phyloP scores from a whole-genome alignment of 1,140 invertebrate genomes.

The Dendroctonus ponderosae region DNA sequence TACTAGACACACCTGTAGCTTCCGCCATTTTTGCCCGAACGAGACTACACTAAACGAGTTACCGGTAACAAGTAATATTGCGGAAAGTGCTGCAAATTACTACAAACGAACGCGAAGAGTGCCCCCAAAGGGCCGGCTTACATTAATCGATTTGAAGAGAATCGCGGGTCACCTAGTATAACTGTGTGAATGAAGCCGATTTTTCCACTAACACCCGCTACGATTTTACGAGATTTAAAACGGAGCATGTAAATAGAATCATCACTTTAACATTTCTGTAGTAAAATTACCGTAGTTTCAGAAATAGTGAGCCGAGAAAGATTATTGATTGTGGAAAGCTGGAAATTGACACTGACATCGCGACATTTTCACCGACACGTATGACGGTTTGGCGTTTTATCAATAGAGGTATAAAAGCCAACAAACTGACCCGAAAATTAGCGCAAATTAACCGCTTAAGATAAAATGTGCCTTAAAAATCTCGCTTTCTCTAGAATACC shows the following conservation, averaged over 20 bases:
- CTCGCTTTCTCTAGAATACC: no score
- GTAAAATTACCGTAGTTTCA: neutral
- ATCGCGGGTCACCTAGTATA: neutral
- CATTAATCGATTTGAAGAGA: neutral
- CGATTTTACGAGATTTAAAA: neutral
- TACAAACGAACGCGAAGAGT: slow-evolving; percentile 16
- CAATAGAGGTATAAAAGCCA: neutral
- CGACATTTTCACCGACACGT: neutral
- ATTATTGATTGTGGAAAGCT: neutral
- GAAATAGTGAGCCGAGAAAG: neutral
- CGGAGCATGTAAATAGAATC: neutral
- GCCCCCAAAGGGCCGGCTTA: slow-evolving; percentile 29
- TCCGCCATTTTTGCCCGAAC: slow-evolving; percentile 55
- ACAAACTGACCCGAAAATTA: no score
- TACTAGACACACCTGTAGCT: slow-evolving; percentile 62
- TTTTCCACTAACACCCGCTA: neutral
- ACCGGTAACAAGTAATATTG: neutral
- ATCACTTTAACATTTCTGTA: neutral
- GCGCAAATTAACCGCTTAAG: no score
- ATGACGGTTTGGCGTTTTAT: neutral
- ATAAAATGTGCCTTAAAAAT: no score
- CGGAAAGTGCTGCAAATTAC: slow-evolving; percentile 1
- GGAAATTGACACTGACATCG: neutral
- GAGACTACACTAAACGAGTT: neutral
- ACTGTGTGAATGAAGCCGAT: neutral